Base-by-base conservation (phyloP, 37 sponge, comb jelly and placozoan genomes). In the Chondrosia reniformis region DNA sequence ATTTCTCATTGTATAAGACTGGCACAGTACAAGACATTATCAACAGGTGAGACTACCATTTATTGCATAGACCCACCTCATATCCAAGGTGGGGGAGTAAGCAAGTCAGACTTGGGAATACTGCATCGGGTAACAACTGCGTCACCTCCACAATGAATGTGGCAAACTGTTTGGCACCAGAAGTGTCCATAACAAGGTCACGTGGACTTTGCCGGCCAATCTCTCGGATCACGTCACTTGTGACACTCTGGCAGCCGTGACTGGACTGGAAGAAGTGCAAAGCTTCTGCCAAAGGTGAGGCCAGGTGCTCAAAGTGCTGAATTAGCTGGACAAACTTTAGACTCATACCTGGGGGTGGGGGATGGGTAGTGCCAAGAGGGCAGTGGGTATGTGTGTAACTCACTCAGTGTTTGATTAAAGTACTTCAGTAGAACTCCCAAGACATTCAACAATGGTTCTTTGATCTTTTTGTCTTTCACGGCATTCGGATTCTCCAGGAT, bases 291-390 rank as follows among this genome's bases (percentile, higher is more conserved):
- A 88, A 55, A 2, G 89, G 85, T 2, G 74, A 54, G 55, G 67
- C 84, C 7, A 90, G 87, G 73, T 91, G 94, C 57, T 97, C 97
- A 80, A 88, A 88, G 55, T 90, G 82, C 43, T 97, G 97, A 39
- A 97, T 73, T 22, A 97, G 80, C 76, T 97, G 97, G 28, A 86
- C 67, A 2, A 91, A 61, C 80, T 97, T 97, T 66, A 97, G 22
- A 54, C 77, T 63, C 30, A 94, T 87, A 46, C 94, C 97, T 96
- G 67, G 0, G 10, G 9, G 22, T n/a, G 64, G 22, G 31, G 64
- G 9, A 9, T 24, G 9, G 22, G 25, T n/a, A 10, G 9, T 24
- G 22, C 15, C 31, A 10, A 19, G 22, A 63, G 9, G 24, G 22
- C 9, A 10, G 30, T 63, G 22, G 30, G 4, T 3, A 77, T 36